Evolutionary conservation across 1,140 invertebrate genomes (phyloP).

Genomic region (Apis florea): DNA sequence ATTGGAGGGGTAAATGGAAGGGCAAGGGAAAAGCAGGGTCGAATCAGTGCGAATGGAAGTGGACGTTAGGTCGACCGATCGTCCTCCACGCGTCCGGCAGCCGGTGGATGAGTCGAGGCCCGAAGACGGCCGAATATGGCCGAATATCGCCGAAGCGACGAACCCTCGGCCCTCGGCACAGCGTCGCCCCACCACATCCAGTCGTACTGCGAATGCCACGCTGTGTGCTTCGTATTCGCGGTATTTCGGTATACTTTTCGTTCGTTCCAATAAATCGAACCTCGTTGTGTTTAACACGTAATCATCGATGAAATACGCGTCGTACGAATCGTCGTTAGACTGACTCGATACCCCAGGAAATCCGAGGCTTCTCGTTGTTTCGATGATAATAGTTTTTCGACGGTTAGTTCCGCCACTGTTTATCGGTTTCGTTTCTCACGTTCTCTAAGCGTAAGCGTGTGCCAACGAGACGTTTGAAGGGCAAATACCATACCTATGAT

Average conservation of each 20-base stretch:
- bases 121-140: conserved; percentile 55
- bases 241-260: conserved; percentile 34
- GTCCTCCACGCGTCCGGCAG: conserved; percentile 53
- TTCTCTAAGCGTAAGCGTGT: conserved; percentile 2
- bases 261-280: conserved; percentile 21
- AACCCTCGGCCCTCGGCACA: conserved; percentile 68
- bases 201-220: conserved; percentile 73
- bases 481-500: background rate
- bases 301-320: background rate
- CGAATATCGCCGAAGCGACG: conserved; percentile 67
- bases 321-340: background rate
- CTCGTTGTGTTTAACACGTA: conserved; percentile 22
- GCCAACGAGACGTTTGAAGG: background rate
- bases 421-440: conserved; percentile 1
- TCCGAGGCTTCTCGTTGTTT: background rate
- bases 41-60: conserved; percentile 65
- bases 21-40: conserved; percentile 45
- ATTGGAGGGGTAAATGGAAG: conserved; percentile 36
- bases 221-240: conserved; percentile 62
- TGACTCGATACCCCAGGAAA: background rate
- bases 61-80: conserved; percentile 59
- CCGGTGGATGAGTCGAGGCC: conserved; percentile 48
- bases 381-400: background rate
- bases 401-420: background rate
- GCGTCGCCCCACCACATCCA: conserved; percentile 71